These are phyloP conservation scores for Drosophila sproati DNA, from an alignment of 1,140 invertebrate species.

Conservation along the genomic window DNA sequence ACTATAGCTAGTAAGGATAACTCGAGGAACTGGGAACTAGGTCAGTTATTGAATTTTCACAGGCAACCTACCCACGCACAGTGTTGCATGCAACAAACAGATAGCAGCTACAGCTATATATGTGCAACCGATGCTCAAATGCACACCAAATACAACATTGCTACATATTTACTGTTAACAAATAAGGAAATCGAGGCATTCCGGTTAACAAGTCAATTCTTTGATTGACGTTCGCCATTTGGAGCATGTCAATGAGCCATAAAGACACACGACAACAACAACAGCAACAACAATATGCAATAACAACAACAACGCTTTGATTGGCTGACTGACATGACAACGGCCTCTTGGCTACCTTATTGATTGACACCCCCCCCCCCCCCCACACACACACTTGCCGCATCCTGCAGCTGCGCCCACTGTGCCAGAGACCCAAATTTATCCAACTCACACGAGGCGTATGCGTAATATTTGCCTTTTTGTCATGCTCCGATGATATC, in stretches of 20 bases:
- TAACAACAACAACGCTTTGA: conserved; percentile 14
- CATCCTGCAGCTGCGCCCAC: conserved; percentile 5
- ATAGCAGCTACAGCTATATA: conserved; percentile 1
- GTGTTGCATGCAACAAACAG: conserved; percentile 25
- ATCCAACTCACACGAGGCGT: conserved; percentile 38
- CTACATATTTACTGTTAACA: neutral
- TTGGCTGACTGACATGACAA: conserved; percentile 63
- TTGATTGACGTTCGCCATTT: conserved; percentile 13
- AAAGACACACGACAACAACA: conserved; percentile 16
- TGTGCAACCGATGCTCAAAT: conserved; percentile 6
- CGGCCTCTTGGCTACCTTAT: conserved; percentile 65
- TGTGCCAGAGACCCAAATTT: conserved; percentile 70
- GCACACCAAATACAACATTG: neutral
- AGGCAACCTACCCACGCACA: conserved; percentile 20
- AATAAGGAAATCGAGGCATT: neutral
- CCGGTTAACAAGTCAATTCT: conserved; percentile 9
- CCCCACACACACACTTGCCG: conserved; percentile 25
- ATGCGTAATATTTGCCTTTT: conserved; percentile 59
- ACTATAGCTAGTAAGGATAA: conserved; percentile 2
- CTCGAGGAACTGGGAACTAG: conserved; percentile 59
- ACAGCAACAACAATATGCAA: conserved; percentile 3
- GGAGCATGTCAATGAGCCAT: conserved; percentile 18
- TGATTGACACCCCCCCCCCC: conserved; percentile 54
- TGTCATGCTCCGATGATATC: conserved; percentile 48
- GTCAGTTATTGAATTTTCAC: conserved; percentile 83